Conservation (phyloP, 2,888 invertebrate genomes). For the Spilosoma lubricipeda region DNA sequence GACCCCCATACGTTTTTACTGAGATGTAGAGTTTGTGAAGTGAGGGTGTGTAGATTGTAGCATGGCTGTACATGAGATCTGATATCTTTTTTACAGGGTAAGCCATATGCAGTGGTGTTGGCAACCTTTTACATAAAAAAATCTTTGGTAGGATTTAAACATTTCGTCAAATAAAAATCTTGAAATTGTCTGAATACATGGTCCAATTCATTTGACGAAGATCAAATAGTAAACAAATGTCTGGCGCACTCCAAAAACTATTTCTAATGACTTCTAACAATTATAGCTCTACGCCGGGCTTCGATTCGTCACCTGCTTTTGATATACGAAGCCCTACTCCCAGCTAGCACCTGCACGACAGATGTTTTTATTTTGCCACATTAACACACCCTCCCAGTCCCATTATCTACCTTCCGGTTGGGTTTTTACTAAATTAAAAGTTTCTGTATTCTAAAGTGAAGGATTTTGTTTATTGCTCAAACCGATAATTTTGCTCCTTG, state of each 20-base stretch:
- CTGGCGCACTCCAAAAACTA: not conserved
- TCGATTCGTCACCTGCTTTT: constrained; percentile 54
- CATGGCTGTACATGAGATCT: too few relatives aligned
- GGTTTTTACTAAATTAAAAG: constrained; percentile 17
- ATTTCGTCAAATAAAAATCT: not conserved
- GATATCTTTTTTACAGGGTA: too few relatives aligned
- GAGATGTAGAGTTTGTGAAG: too few relatives aligned
- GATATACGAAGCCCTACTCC: constrained; percentile 34
- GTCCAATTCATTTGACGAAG: not conserved
- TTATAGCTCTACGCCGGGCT: constrained; percentile 6
- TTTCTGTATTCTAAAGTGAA: constrained; percentile 39
- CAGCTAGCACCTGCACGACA: constrained; percentile 74
- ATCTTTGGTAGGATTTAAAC: not conserved
- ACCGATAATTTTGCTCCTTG: constrained; percentile 38
- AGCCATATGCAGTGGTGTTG: too few relatives aligned
- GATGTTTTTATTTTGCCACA: constrained; percentile 65
- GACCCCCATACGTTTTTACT: too few relatives aligned
- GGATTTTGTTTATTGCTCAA: constrained; percentile 37
- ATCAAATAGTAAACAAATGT: not conserved
- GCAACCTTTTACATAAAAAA: too few relatives aligned
- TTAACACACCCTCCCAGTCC: constrained; percentile 21
- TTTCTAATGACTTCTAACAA: constrained; percentile 31
- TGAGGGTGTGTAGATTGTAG: too few relatives aligned
- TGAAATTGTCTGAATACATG: not conserved
- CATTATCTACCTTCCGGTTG: constrained; percentile 37